Conservation (phyloP, 2,797 vertebrate species). For the Syngnathus rostellatus region DNA sequence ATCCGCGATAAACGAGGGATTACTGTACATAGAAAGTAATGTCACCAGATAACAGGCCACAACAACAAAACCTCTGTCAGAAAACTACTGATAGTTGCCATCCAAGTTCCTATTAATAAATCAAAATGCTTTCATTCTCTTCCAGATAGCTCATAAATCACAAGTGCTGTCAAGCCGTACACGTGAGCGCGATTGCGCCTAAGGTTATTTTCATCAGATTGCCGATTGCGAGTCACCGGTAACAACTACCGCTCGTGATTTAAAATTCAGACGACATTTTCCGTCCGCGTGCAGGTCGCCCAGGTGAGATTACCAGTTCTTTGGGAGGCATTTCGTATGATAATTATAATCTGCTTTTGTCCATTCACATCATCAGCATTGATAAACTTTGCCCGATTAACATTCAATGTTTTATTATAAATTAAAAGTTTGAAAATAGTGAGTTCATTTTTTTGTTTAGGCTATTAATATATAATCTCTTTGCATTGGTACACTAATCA, state of each 20-base stretch:
- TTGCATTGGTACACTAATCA: neutral
- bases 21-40: neutral
- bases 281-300: conserved; percentile 45
- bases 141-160: conserved; percentile 3
- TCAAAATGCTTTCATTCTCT: conserved; percentile 41
- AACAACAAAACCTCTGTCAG: neutral
- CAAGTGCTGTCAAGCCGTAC: conserved; percentile 27
- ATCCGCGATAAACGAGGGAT: too few species aligned
- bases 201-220: conserved; percentile 1
- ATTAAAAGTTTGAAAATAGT: neutral
- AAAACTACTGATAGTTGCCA: neutral
- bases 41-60: neutral
- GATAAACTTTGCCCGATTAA: conserved; percentile 23
- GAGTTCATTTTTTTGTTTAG: neutral
- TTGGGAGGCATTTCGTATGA: conserved; percentile 57
- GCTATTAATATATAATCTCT: neutral
- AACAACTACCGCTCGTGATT: conserved; percentile 38
- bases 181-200: neutral
- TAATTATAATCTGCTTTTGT: conserved; percentile 50
- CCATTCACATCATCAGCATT: conserved; percentile 5
- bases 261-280: conserved; percentile 63
- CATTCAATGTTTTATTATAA: neutral
- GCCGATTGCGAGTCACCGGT: conserved; percentile 28
- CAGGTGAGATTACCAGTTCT: conserved; percentile 48
- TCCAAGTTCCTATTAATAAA: conserved; percentile 47